Conservation (phyloP, 2,113 vertebrate genomes). For the Chelonoidis abingdonii region DNA sequence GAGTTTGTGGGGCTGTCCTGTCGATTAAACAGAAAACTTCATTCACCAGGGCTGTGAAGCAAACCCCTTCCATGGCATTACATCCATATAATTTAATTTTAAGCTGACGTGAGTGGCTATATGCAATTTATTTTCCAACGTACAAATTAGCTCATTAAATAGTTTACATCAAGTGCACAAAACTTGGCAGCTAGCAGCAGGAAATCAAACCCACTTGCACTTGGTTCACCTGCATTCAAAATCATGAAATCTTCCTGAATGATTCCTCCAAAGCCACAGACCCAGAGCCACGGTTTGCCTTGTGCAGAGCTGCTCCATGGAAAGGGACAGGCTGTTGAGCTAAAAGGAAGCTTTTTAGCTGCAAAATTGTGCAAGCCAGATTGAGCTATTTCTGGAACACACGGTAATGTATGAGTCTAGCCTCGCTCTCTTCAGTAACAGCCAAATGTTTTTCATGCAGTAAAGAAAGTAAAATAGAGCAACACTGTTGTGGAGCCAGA, state of each 20-base stretch:
- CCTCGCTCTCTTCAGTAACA: conserved; percentile 36
- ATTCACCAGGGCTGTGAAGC: neutral
- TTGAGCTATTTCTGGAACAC: conserved; percentile 46
- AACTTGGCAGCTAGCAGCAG: neutral
- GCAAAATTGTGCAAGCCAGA: neutral
- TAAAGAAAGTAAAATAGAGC: conserved; percentile 50
- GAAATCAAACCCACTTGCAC: neutral
- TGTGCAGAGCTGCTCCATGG: neutral
- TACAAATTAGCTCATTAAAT: conserved; percentile 12
- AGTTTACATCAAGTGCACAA: neutral
- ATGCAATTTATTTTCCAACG: neutral
- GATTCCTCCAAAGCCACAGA: neutral
- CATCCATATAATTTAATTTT: neutral
- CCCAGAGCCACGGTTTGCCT: neutral
- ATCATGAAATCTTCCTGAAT: neutral
- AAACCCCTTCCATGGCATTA: neutral
- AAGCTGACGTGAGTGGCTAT: neutral
- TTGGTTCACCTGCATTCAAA: neutral
- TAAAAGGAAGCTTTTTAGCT: conserved; percentile 11
- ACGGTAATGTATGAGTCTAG: conserved; percentile 42
- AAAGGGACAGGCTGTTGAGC: neutral
- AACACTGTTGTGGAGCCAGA: conserved; percentile 12
- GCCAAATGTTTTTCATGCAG: conserved; percentile 46
- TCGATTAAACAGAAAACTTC: fast-evolving
- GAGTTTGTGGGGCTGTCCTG: neutral